phyloP scores from a whole-genome alignment of 2,113 vertebrate species.

The Varanus salvator region DNA sequence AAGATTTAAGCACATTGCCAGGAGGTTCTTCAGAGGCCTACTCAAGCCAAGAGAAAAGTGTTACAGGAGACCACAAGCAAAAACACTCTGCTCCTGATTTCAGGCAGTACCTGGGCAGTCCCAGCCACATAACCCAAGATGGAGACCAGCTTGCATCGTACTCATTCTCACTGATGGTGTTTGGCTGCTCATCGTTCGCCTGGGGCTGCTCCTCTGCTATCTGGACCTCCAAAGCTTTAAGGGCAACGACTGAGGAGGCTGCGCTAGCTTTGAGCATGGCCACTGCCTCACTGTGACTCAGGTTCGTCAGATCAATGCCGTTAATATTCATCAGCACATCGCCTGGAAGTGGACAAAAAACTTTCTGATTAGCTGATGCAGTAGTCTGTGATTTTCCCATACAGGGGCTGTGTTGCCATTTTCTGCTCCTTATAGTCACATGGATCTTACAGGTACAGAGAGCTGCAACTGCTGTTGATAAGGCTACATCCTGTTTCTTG shows the following conservation, averaged over 20 bases:
- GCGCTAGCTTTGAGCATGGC: constrained; percentile 96
- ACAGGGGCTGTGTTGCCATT: too few relatives aligned
- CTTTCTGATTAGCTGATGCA: background rate
- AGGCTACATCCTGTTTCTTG: too few relatives aligned
- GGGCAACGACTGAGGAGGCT: constrained; percentile 86
- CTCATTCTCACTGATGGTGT: constrained; percentile 87
- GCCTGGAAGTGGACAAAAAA: constrained; percentile 74
- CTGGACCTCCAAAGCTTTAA: constrained; percentile 92
- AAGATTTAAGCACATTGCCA: background rate
- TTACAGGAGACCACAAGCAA: background rate
- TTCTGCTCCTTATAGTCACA: background rate
- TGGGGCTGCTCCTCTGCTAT: constrained; percentile 85
- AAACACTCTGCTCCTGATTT: background rate
- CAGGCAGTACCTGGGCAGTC: constrained; percentile 86
- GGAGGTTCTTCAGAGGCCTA: background rate
- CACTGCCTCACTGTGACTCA: constrained; percentile 96
- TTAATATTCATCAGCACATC: constrained; percentile 96
- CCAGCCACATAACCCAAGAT: constrained; percentile 98
- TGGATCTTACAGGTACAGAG: background rate
- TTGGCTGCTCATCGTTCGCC: constrained; percentile 80
- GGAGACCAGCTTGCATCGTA: constrained; percentile 97
- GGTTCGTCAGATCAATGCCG: constrained; percentile 91
- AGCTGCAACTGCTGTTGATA: background rate
- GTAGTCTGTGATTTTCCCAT: background rate
- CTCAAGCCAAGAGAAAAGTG: background rate